Conservation (phyloP, 2,797 vertebrate genomes). For the Ceryle rudis region DNA sequence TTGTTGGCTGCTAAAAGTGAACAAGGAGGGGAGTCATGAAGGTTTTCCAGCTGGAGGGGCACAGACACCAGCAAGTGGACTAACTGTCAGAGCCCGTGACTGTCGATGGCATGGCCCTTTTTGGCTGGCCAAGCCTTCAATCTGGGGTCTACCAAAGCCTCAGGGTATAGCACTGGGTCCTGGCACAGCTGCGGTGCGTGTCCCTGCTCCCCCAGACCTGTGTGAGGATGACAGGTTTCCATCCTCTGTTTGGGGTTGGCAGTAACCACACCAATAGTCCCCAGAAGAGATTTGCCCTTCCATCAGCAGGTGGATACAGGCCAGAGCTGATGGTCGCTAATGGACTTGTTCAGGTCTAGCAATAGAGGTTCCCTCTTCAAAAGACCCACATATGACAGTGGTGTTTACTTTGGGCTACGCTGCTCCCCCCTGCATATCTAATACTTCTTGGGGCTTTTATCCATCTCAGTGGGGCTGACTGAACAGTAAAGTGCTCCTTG, state of each 20-base stretch:
- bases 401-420: not conserved
- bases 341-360: not conserved
- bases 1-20: not conserved
- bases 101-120: fast-evolving
- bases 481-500: not conserved
- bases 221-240: not conserved
- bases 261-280: fast-evolving
- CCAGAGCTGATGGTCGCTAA: not conserved
- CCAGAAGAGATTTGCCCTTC: not conserved
- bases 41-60: not conserved
- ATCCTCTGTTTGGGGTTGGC: not conserved
- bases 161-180: fast-evolving
- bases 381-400: not conserved
- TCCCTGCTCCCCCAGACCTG: not conserved
- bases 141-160: not conserved
- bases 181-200: not conserved
- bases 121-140: not conserved
- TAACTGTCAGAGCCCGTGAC: not conserved
- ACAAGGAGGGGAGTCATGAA: not conserved
- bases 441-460: not conserved
- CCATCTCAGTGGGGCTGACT: not conserved
- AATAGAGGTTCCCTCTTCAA: not conserved
- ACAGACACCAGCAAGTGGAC: fast-evolving
- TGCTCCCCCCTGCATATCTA: not conserved
- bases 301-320: not conserved